phyloP scores from a whole-genome alignment of 2,888 invertebrate genomes.

The Sicus ferrugineus region DNA sequence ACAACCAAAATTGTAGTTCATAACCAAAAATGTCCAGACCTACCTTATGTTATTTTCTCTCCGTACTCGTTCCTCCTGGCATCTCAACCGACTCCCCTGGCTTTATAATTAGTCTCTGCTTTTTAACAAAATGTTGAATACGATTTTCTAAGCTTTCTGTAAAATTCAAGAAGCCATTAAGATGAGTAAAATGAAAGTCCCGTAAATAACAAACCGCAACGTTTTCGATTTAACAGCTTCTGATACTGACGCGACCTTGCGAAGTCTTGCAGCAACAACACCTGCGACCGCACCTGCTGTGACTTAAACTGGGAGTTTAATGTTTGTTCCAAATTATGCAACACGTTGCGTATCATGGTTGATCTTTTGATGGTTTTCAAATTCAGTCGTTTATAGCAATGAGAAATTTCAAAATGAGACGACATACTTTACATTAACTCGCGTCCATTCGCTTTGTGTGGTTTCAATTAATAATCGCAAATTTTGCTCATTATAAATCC shows the following conservation, averaged over 20 bases:
- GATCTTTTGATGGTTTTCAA: constrained; percentile 59
- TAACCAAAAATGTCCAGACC: too few species aligned
- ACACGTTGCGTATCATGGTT: constrained; percentile 68
- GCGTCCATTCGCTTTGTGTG: constrained; percentile 79
- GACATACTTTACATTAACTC: constrained; percentile 74
- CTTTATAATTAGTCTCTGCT: constrained; percentile 66
- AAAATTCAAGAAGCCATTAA: constrained; percentile 54
- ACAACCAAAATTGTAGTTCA: too few species aligned
- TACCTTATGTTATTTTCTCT: background rate
- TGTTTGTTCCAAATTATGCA: constrained; percentile 65
- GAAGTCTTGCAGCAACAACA: constrained; percentile 72
- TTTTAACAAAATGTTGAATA: constrained; percentile 78
- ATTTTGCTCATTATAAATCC: constrained; percentile 70
- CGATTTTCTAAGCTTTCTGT: constrained; percentile 83
- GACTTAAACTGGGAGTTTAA: constrained; percentile 44
- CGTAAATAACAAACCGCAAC: constrained; percentile 75
- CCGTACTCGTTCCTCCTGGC: background rate
- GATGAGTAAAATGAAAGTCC: background rate
- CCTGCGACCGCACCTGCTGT: constrained; percentile 64
- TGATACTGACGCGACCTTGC: constrained; percentile 75
- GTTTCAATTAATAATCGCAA: constrained; percentile 70
- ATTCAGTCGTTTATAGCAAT: background rate
- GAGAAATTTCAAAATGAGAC: background rate
- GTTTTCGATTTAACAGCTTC: constrained; percentile 76
- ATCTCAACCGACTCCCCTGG: background rate